Percentiles rank a stretch among this genome's conserved stretches.
Evolutionary conservation across 2,888 invertebrate genomes (phyloP).

Genomic region (Rhagium mordax): DNA sequence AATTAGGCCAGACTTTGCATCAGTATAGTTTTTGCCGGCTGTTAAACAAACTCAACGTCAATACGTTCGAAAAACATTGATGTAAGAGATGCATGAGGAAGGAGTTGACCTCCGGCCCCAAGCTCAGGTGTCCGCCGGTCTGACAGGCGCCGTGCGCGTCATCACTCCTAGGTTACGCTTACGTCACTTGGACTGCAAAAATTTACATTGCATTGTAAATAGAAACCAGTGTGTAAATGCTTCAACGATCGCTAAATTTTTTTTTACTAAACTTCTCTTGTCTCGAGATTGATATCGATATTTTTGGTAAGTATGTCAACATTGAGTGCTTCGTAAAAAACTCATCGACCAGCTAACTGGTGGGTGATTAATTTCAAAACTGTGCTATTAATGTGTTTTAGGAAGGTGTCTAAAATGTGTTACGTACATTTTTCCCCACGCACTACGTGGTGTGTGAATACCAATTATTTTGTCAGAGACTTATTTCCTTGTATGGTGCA

Average conservation of each 20-base stretch:
- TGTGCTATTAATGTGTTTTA: too few species aligned
- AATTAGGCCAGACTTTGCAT: slow-evolving; percentile 33
- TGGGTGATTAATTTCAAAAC: too few species aligned
- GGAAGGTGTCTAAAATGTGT: too few species aligned
- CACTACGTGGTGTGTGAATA: too few species aligned
- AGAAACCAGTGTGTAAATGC: neutral
- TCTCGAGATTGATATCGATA: neutral
- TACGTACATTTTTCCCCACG: too few species aligned
- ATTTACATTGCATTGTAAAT: neutral
- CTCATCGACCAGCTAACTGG: too few species aligned
- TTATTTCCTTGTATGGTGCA: too few species aligned
- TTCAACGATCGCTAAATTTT: neutral
- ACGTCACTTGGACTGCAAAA: neutral
- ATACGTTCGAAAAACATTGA: slow-evolving; percentile 18
- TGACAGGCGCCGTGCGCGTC: slow-evolving; percentile 32
- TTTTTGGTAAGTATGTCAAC: neutral
- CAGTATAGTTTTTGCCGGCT: slow-evolving; percentile 14
- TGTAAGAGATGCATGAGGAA: slow-evolving; percentile 31
- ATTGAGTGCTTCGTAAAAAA: too few species aligned
- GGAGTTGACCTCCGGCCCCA: slow-evolving; percentile 34
- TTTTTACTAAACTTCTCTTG: neutral
- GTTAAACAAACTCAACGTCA: slow-evolving; percentile 32
- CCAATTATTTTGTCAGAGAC: too few species aligned
- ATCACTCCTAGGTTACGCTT: neutral
- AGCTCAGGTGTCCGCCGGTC: slow-evolving; percentile 34